These are phyloP conservation scores for Chalcosyrphus nemorum DNA, from an alignment of 2,888 invertebrate species.

Conservation along the genomic window DNA sequence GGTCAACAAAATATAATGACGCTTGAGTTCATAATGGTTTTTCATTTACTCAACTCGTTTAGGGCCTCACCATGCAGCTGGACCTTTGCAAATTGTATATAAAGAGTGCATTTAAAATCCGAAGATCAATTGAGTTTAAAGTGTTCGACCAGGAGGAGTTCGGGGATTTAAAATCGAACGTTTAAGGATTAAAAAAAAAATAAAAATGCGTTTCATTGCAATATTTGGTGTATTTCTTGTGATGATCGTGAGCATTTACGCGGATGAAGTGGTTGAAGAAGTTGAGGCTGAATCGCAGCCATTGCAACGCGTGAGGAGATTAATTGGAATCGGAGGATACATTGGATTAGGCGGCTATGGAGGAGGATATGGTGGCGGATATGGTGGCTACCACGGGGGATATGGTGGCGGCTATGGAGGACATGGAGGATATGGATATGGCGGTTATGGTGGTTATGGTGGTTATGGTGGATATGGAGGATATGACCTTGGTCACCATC, in stretches of 20 bases:
- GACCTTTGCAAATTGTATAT: neutral
- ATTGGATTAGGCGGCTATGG: too few relatives aligned
- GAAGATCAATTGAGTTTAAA: neutral
- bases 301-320: too few relatives aligned
- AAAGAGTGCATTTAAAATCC: neutral
- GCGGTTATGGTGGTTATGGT: neutral
- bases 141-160: neutral
- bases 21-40: too few relatives aligned
- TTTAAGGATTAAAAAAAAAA: neutral
- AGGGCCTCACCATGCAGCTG: too few relatives aligned
- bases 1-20: too few relatives aligned
- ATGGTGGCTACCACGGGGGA: neutral
- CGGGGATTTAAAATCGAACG: neutral
- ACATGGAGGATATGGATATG: neutral
- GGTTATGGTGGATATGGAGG: neutral
- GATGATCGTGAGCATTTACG: constrained; percentile 23
- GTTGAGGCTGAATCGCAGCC: too few relatives aligned
- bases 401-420: neutral
- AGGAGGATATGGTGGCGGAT: too few relatives aligned
- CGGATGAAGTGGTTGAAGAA: neutral
- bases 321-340: too few relatives aligned
- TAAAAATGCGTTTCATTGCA: constrained; percentile 23
- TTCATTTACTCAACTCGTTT: too few relatives aligned
- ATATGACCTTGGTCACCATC: neutral
- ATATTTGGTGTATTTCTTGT: constrained; percentile 23